Evolutionary conservation across 2,113 vertebrate genomes (phyloP).

Genomic region (Acrocephalus kingi): DNA sequence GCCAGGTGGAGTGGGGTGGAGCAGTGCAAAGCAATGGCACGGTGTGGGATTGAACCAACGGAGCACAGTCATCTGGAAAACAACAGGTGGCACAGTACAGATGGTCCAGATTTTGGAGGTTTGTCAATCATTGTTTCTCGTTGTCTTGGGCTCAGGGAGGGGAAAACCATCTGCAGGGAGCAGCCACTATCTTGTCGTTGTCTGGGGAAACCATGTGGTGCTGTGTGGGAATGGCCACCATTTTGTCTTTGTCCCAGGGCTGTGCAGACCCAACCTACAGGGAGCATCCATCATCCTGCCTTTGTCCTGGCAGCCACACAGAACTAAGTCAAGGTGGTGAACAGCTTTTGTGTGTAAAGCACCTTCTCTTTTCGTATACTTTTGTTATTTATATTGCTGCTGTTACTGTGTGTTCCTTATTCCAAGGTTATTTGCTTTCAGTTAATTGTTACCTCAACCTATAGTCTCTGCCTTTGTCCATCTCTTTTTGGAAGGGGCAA

Average conservation of each 20-base stretch:
- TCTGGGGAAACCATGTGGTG: neutral
- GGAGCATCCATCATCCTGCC: neutral
- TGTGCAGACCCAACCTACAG: fast-evolving
- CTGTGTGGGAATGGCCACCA: neutral
- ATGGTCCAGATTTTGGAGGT: neutral
- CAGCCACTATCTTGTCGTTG: fast-evolving
- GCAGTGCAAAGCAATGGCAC: neutral
- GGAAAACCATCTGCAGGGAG: neutral
- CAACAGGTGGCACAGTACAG: neutral
- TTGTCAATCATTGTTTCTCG: neutral
- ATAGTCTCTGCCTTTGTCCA: neutral
- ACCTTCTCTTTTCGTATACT: neutral
- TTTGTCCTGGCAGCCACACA: fast-evolving
- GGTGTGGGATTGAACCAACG: fast-evolving
- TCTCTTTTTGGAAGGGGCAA: fast-evolving
- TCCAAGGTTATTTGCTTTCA: neutral
- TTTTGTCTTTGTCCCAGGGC: neutral
- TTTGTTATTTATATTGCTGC: neutral
- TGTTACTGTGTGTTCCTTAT: neutral
- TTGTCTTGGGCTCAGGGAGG: neutral
- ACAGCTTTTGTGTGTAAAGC: neutral
- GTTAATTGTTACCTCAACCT: neutral
- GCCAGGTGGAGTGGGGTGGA: fast-evolving
- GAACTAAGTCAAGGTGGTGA: neutral
- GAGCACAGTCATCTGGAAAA: fast-evolving